Evolutionary conservation across 2,888 invertebrate species (phyloP).

Genomic region (Seira musarum): DNA sequence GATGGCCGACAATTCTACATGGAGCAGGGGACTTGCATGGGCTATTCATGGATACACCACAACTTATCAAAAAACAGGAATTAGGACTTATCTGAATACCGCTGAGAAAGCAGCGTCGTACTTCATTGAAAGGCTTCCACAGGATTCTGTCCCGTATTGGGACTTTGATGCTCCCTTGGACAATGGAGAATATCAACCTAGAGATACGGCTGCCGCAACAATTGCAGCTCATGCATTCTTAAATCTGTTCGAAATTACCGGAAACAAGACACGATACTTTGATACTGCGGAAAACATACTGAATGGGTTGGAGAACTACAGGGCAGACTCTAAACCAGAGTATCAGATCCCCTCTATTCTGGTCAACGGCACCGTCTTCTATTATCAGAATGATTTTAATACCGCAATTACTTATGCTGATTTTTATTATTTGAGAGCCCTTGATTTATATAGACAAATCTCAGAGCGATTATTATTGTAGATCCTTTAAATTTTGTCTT

Average conservation of each 20-base stretch:
- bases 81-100: conserved; percentile 32
- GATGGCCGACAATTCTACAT: conserved; percentile 59
- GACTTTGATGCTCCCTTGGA: conserved; percentile 65
- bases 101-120: conserved; percentile 62
- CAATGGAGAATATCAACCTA: conserved; percentile 57
- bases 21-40: conserved; percentile 67
- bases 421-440: conserved; percentile 62
- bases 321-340: conserved; percentile 53
- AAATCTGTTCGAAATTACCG: conserved; percentile 52
- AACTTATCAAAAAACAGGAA: conserved; percentile 52
- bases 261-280: conserved; percentile 51
- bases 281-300: conserved; percentile 60
- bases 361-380: conserved; percentile 67
- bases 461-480: too few species aligned
- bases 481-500: neutral
- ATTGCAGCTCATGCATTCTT: conserved; percentile 62
- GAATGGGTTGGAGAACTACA: conserved; percentile 60
- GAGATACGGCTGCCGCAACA: conserved; percentile 66
- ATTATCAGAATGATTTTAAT: conserved; percentile 56
- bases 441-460: conserved; percentile 59
- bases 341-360: conserved; percentile 64
- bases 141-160: conserved; percentile 64
- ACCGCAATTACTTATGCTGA: conserved; percentile 67
- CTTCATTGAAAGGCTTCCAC: conserved; percentile 57
- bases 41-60: conserved; percentile 62